Percentiles rank a stretch among this genome's conserved stretches.
These are phyloP conservation scores for Chironex yamaguchii DNA, from an alignment of 30 jellyfish, hydroid and myxozoan genomes.

Conservation along the genomic window DNA sequence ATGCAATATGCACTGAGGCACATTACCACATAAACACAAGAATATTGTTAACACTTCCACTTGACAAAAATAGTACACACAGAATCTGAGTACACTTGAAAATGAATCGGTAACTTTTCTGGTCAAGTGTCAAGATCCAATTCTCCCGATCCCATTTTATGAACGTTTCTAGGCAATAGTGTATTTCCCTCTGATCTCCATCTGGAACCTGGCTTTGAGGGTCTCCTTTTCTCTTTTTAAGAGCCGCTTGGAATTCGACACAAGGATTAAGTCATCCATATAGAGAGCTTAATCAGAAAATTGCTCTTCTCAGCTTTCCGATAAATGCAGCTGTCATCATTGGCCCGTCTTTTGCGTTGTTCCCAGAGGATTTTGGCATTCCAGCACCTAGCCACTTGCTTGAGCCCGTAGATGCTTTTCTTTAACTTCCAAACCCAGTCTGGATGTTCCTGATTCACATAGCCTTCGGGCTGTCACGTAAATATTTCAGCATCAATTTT, in stretches of 20 bases:
- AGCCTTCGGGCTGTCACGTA: conserved; percentile 23
- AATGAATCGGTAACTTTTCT: too few species aligned
- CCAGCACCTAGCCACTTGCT: conserved; percentile 32
- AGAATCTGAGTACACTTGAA: too few species aligned
- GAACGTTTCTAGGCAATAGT: too few species aligned
- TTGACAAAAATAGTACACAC: too few species aligned
- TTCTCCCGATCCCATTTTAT: too few species aligned
- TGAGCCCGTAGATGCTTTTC: conserved; percentile 18
- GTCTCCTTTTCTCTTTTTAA: neutral
- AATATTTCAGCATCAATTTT: neutral
- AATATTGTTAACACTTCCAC: too few species aligned
- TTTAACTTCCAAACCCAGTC: neutral
- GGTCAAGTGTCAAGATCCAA: too few species aligned
- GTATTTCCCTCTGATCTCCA: neutral
- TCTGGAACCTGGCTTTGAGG: neutral
- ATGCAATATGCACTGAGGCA: too few species aligned
- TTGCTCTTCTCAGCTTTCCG: too few species aligned
- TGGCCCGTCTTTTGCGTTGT: neutral
- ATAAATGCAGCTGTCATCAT: conserved; percentile 24
- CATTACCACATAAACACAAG: too few species aligned
- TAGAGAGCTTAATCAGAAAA: neutral
- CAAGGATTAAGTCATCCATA: neutral
- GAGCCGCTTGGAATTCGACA: neutral
- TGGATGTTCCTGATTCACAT: neutral
- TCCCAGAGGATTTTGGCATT: neutral